Evolutionary conservation across 2,888 invertebrate species (phyloP).

Genomic region (Aphrophora alni): DNA sequence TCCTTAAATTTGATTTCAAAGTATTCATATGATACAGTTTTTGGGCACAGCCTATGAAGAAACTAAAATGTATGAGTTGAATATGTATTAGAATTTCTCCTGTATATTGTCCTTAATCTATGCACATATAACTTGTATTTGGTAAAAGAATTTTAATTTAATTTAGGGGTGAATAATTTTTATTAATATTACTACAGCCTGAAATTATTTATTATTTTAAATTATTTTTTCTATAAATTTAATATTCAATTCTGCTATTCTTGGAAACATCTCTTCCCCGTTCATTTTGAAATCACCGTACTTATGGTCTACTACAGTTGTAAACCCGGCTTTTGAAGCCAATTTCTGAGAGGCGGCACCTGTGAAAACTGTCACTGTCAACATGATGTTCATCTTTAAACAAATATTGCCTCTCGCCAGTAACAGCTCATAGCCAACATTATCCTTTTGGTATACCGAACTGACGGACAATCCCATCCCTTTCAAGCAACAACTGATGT

Average conservation of each 20-base stretch:
- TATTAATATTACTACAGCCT: too few species aligned
- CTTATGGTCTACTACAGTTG: not conserved
- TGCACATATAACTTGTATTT: too few species aligned
- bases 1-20: too few species aligned
- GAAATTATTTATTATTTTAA: too few species aligned
- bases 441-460: not conserved
- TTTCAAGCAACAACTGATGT: not conserved
- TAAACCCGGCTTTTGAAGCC: slow-evolving; percentile 10
- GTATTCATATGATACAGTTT: too few species aligned
- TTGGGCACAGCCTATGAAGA: too few species aligned
- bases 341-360: slow-evolving; percentile 12
- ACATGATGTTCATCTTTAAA: not conserved
- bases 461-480: not conserved
- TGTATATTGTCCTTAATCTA: too few species aligned
- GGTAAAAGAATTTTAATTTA: too few species aligned
- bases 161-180: too few species aligned
- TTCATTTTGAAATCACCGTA: not conserved
- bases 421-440: slow-evolving; percentile 9
- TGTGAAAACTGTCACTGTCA: slow-evolving; percentile 11
- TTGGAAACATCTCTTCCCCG: not conserved
- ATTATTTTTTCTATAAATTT: not conserved
- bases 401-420: not conserved
- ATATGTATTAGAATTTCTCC: too few species aligned
- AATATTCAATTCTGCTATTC: not conserved
- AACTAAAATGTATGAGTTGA: too few species aligned